Percentiles rank a stretch among this genome's conserved stretches.
Conservation (phyloP, 2,797 vertebrate genomes). For the Pseudocheirus occidentalis region DNA sequence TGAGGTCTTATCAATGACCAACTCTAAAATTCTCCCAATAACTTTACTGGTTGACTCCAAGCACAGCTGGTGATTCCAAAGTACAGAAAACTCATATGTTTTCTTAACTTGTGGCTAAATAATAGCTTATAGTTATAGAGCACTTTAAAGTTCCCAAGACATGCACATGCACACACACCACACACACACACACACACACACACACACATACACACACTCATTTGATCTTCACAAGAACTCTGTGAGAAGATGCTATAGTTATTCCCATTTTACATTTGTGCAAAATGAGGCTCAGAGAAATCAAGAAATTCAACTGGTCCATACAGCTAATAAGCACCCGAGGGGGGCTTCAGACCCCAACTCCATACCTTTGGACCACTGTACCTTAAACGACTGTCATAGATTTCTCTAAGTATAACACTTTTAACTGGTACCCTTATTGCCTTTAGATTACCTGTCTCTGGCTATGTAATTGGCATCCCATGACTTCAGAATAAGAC, state of each 20-base stretch:
- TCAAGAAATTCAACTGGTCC: not conserved
- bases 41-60: not conserved
- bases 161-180: too few species aligned
- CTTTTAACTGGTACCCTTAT: not conserved
- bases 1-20: not conserved
- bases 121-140: not conserved
- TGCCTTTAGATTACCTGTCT: not conserved
- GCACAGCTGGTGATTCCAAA: not conserved
- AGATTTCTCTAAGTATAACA: not conserved
- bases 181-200: too few species aligned
- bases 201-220: not conserved
- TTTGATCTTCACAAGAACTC: not conserved
- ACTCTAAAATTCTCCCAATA: not conserved
- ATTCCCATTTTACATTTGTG: slow-evolving; percentile 39
- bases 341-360: not conserved
- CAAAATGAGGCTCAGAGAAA: slow-evolving; percentile 30
- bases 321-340: not conserved
- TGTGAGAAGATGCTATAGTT: not conserved
- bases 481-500: slow-evolving; percentile 61
- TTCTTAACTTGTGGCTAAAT: slow-evolving; percentile 18
- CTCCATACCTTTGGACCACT: not conserved
- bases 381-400: not conserved
- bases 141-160: too few species aligned
- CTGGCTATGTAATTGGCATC: not conserved
- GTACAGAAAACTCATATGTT: not conserved